Evolutionary conservation across 1,140 invertebrate genomes (phyloP).

Genomic region (Drosophila guanche): DNA sequence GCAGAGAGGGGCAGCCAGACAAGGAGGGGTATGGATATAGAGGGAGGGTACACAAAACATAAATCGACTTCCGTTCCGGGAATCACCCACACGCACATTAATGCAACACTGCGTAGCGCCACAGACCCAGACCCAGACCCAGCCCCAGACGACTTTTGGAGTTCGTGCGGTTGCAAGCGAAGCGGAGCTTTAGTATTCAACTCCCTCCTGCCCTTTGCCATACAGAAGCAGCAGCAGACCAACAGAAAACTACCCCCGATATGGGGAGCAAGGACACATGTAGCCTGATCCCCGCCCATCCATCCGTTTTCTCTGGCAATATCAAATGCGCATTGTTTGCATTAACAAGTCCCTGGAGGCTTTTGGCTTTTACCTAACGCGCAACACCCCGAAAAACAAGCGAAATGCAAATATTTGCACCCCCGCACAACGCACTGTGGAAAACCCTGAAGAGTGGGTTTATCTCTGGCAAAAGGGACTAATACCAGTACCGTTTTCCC

Average conservation of each 20-base stretch:
- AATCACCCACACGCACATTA: conserved; percentile 54
- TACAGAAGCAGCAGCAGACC: neutral
- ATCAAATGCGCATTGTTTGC: conserved; percentile 80
- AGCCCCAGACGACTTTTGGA: neutral
- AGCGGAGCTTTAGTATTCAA: conserved; percentile 49
- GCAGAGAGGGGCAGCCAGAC: neutral
- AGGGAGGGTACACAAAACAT: conserved; percentile 43
- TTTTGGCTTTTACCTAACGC: conserved; percentile 59
- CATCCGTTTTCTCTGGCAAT: conserved; percentile 32
- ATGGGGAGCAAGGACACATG: conserved; percentile 18
- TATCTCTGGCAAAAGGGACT: too few relatives aligned
- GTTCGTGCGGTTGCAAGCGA: conserved; percentile 70
- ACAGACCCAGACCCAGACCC: neutral
- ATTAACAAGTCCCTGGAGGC: conserved; percentile 77
- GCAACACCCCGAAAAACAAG: conserved; percentile 54
- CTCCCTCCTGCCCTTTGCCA: neutral
- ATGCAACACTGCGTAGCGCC: conserved; percentile 63
- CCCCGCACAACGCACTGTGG: neutral
- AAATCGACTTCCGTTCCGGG: conserved; percentile 65
- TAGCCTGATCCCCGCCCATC: neutral
- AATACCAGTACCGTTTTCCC: neutral
- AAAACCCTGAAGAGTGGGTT: neutral
- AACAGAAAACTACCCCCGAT: conserved; percentile 58
- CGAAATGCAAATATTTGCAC: conserved; percentile 74
- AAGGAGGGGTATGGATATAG: too few relatives aligned